Base-by-base conservation (phyloP, 2,113 vertebrate genomes). In the Malurus cyaneus region DNA sequence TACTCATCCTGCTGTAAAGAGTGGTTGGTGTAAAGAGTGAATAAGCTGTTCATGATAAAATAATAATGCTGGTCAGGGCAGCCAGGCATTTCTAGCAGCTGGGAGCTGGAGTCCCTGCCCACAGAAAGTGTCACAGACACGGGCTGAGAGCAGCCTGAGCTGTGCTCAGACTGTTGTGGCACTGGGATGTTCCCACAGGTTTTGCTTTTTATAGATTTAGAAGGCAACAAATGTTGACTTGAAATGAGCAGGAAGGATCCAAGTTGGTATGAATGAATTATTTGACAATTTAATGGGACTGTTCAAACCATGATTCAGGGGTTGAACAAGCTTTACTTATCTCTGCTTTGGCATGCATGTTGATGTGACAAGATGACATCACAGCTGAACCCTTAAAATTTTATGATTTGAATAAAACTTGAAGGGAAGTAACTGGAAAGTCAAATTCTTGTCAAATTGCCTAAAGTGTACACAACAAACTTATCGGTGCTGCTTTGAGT, bases 351-450 rank as follows among this genome's bases (percentile, higher is more conserved):
- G 96, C 77, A 85, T 88, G 64, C 67, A 44, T 80, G 56, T 83
- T 84, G 64, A 57, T 65, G 21, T 84, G 83, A 70, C 66, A 88
- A 77, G 85, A 78, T 89, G 92, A 70, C 44, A 36, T 80, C 76
- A 94, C 46, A 86, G 69, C 41, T 89, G 86, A 92, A 88, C 76
- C 69, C 71, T 70, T 92, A 92, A 94, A 93, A 71, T 93, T 77
- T 46, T 52, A 64, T 39, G 61, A 60, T 93, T 91, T 80, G 79
- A 93, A 73, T 80, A 66, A 95, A 49, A 44, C 65, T 67, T 76
- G 44, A 83, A 83, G 83, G 31, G 54, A 82, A 90, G 61, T 88
- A 89, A 82, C 57, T 88, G 60, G 57, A 67, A 93, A 84, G 53
- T 70, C 57, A 70, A 73, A 86, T 23, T 70, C 19, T 64, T 69